Evolutionary conservation across 2,797 vertebrate genomes (phyloP).

Genomic region (Toxotes lorentzi): DNA sequence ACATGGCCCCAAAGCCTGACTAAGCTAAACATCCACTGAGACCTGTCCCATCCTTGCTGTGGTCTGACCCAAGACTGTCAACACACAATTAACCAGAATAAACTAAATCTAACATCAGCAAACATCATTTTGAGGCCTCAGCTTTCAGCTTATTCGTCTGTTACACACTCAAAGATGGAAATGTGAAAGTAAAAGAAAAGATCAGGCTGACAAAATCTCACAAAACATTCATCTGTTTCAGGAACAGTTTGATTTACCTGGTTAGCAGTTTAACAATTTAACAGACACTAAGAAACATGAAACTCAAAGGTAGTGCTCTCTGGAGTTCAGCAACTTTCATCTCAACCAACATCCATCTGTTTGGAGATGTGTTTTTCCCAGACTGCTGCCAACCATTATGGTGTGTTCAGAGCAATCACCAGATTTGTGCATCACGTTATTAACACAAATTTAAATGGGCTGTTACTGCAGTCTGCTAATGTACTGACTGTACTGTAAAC

Average conservation of each 20-base stretch:
- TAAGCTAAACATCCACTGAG: slow-evolving; percentile 71
- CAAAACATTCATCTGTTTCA: background rate
- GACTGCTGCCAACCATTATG: too few relatives aligned
- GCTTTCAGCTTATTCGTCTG: slow-evolving; percentile 43
- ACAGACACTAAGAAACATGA: slow-evolving; percentile 4
- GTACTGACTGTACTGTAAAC: background rate
- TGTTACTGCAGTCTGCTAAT: background rate
- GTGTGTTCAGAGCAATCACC: background rate
- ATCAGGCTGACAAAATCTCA: slow-evolving; percentile 4
- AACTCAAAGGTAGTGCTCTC: background rate
- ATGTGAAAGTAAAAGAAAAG: background rate
- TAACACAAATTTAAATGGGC: background rate
- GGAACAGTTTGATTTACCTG: background rate
- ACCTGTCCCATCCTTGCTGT: slow-evolving; percentile 56
- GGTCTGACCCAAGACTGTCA: slow-evolving; percentile 49
- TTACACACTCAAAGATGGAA: slow-evolving; percentile 8
- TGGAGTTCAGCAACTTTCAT: slow-evolving; percentile 4
- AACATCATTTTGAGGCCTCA: slow-evolving; percentile 42
- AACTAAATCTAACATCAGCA: slow-evolving; percentile 6
- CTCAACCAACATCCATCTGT: background rate
- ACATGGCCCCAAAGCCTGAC: slow-evolving; percentile 67
- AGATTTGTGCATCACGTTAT: background rate
- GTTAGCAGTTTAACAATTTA: background rate
- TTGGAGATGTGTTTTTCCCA: background rate
- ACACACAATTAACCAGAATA: slow-evolving; percentile 35